Base-by-base conservation (phyloP, 2,113 vertebrate genomes). In the Sardina pilchardus region DNA sequence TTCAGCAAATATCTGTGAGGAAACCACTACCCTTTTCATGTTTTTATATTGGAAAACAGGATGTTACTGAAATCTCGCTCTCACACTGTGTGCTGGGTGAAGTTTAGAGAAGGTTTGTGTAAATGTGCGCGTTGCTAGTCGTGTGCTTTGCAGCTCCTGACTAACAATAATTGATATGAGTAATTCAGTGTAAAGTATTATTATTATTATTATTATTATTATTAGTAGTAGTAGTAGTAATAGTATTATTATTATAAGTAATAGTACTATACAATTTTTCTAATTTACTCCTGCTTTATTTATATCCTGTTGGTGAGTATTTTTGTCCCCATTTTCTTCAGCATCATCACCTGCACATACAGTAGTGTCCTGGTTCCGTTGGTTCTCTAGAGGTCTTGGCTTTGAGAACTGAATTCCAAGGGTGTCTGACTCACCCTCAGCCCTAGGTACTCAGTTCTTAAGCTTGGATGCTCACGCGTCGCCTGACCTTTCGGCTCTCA, bases 401-500 rank as follows among this genome's bases (percentile, higher is more conserved):
- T 90, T 91, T 90, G 91, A 92, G 91, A 92, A 92, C 91, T 92
- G 90, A 91, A 90, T 92, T 92, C 91, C 91, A 92, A 91, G 89
- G 91, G 91, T 88, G 86, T 90, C 86, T 83, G 24, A 17, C 80
- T 42, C 10, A 16, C 30, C 39, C 67, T 88, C 85, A 89, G 87
- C 91, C 90, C 89, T 86, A 85, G 91, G 91, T 86, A 85, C 85
- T 90, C 88, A 91, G 90, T 92, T 92, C 91, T 92, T 88, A 87
- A 90, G 86, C 71, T 89, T 91, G 91, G 90, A 88, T 87, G 84
- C 88, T 89, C 82, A 81, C 39, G 82, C 44, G 39, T 67, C 84
- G 44, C 2, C 50, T 47, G 30, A 34, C 30, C 63, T 67, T 67
- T 67, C 1, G 30, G 63, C 26, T 1, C 9, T 30, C 26, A 12